These are phyloP conservation scores for Drosophila fulvimacula DNA, from an alignment of 2,888 invertebrate genomes.

Conservation along the genomic window DNA sequence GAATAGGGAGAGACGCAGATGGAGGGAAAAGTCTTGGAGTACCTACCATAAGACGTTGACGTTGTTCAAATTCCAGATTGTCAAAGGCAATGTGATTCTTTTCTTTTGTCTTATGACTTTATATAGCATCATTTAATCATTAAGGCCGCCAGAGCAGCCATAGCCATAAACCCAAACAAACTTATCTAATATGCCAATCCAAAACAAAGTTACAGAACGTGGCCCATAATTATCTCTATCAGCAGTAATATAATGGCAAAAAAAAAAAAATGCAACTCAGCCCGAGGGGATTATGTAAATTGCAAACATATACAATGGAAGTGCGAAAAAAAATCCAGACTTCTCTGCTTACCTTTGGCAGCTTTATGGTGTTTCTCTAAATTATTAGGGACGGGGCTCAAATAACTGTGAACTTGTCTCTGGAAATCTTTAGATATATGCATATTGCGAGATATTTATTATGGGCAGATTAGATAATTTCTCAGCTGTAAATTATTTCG, in stretches of 20 bases:
- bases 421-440: not conserved
- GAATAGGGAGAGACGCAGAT: not conserved
- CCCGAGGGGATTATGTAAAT: not conserved
- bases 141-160: constrained; percentile 5
- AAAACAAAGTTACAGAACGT: constrained; percentile 1
- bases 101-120: not conserved
- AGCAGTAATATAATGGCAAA: not conserved
- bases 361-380: not conserved
- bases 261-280: not conserved
- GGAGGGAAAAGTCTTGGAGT: not conserved
- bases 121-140: constrained; percentile 13
- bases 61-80: not conserved
- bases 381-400: not conserved
- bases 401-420: not conserved
- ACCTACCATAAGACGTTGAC: not conserved
- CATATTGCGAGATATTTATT: not conserved
- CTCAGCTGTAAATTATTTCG: not conserved
- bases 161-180: not conserved
- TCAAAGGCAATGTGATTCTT: not conserved
- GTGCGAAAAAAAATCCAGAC: not conserved
- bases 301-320: not conserved
- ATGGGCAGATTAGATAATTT: not conserved
- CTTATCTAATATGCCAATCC: constrained; percentile 5
- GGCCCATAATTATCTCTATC: not conserved
- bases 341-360: not conserved